Base-by-base conservation (phyloP, 2,113 vertebrate genomes). In the Hippopotamus amphibius region DNA sequence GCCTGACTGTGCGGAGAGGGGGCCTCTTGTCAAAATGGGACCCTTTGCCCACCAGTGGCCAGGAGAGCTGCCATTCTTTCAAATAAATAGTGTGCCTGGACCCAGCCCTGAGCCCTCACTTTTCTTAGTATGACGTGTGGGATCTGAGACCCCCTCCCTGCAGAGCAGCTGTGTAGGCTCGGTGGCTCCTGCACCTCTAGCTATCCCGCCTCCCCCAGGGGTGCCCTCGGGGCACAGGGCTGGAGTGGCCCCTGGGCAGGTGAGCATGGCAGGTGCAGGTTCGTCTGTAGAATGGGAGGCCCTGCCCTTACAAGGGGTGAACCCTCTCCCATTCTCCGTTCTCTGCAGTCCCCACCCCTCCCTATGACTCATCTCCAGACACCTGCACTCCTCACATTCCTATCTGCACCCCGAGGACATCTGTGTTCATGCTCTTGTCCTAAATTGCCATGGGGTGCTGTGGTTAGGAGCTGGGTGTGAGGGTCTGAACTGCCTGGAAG, bases 151-250 rank as follows among this genome's bases (percentile, higher is more conserved):
- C 81, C 16, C 16, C 0, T 33, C 59, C 59, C 53, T 80, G 28
- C 3, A 33, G 28, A 65, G 41, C 59, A 48, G 9, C 57, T 30
- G 41, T 33, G 16, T 16, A 33, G 81, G 30, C 6, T 63, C 3
- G 16, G 1, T 9, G 1, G 80, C 5, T 24, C 41, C 41, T 48
- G 81, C 59, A 46, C 41, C 59, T 33, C 37, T 5, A 30, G 41
- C 26, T 26, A 82, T 12, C 33, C 22, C 7, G 2, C 33, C 50
- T 24, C 19, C 37, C 19, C 59, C 59, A 33, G 41, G 37, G 57
- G 80, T 13, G 57, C 57, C 0, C 9, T 21, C 3, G 11, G 3
- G 0, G 80, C 0, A 1, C 57, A 53, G 83, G 63, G 48, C 13
- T 53, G 83, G 21, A 53, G 12, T 33, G 24, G 59, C 14, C 48